Percentiles rank a stretch among this genome's conserved stretches.
Evolutionary conservation across 2,797 vertebrate genomes (phyloP).

Genomic region (Anguilla pacifica): DNA sequence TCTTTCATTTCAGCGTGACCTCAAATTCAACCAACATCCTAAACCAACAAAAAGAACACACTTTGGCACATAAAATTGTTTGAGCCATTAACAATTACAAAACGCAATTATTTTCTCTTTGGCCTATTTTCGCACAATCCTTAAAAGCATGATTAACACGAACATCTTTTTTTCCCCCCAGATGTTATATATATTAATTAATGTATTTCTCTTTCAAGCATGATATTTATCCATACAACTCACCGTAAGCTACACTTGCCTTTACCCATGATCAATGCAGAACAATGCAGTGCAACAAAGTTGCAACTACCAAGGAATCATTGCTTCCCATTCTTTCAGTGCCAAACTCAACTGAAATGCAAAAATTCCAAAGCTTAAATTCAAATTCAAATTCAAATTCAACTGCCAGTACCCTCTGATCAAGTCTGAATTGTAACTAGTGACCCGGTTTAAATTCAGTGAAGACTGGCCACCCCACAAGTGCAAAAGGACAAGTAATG

Average conservation of each 20-base stretch:
- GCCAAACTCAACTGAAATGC: background rate
- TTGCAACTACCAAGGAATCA: background rate
- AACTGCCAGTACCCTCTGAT: background rate
- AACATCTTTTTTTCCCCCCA: background rate
- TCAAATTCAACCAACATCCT: background rate
- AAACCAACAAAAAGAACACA: background rate
- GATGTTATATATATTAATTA: background rate
- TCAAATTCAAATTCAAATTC: background rate
- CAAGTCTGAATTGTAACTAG: background rate
- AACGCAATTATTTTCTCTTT: constrained; percentile 3
- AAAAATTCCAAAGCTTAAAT: background rate
- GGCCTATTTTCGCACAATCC: background rate
- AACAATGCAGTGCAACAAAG: background rate
- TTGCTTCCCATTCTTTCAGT: background rate
- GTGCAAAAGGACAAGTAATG: background rate
- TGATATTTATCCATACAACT: background rate
- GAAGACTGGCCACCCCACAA: background rate
- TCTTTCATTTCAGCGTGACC: background rate
- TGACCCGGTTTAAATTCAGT: background rate
- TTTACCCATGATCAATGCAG: background rate
- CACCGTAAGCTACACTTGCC: background rate
- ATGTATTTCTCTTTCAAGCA: background rate
- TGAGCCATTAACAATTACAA: background rate
- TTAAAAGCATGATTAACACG: background rate
- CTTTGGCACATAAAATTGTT: background rate